A percentile compares a stretch with the other conserved stretches of the same genome.
phyloP scores from a whole-genome alignment of 1,140 invertebrate genomes.

The Latrodectus geometricus region DNA sequence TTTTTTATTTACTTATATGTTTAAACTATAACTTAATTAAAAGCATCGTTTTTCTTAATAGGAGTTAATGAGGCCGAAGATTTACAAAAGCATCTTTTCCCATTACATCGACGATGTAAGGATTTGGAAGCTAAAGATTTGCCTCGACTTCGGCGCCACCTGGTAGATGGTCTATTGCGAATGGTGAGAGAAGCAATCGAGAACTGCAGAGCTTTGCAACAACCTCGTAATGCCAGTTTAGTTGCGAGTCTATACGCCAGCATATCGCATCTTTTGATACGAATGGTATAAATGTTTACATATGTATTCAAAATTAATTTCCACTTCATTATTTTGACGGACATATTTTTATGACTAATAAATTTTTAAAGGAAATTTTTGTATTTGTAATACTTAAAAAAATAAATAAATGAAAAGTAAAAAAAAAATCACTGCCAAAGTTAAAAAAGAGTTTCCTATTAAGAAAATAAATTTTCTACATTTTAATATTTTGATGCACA shows the following conservation, averaged over 20 bases:
- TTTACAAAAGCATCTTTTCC: conserved; percentile 87
- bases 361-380: no score
- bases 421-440: no score
- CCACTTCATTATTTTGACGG: background rate
- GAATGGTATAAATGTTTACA: conserved; percentile 10
- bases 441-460: no score
- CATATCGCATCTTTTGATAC: conserved; percentile 25
- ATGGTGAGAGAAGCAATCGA: conserved; percentile 32
- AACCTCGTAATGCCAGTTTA: background rate
- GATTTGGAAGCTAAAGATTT: conserved; percentile 50
- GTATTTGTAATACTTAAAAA: no score
- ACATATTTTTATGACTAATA: background rate
- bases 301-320: background rate
- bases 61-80: conserved; percentile 91
- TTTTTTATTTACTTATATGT: no score
- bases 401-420: no score
- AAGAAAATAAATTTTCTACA: no score
- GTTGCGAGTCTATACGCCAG: conserved; percentile 26
- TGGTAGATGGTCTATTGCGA: conserved; percentile 34
- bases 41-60: conserved; percentile 63
- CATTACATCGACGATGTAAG: conserved; percentile 71
- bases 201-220: background rate
- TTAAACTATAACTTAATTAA: no score
- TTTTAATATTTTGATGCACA: no score
- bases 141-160: conserved; percentile 11